Percentiles rank a stretch among this genome's conserved stretches.
phyloP scores from a whole-genome alignment of 2,888 invertebrate genomes.

The Tachina lurida region DNA sequence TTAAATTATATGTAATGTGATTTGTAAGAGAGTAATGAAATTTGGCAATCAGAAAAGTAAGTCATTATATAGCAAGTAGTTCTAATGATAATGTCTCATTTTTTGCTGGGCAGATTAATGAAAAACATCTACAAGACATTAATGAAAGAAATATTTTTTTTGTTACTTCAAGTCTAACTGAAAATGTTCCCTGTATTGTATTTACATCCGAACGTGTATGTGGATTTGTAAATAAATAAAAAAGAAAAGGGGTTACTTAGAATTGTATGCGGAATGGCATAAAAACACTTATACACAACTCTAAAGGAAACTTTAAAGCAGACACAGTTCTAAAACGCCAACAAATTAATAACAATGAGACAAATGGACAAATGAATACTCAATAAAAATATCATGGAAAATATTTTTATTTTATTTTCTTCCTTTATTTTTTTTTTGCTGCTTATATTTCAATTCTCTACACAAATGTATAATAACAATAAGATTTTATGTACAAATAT shows the following conservation, averaged over 20 bases:
- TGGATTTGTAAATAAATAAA: not conserved
- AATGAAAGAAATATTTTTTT: too few relatives aligned
- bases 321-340: slow-evolving; percentile 59
- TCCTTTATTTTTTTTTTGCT: not conserved
- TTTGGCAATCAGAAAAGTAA: too few relatives aligned
- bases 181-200: slow-evolving; percentile 6
- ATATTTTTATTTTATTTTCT: slow-evolving; percentile 51
- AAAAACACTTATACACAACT: slow-evolving; percentile 14
- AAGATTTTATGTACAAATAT: slow-evolving; percentile 61
- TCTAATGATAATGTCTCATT: too few relatives aligned
- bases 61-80: too few relatives aligned
- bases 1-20: too few relatives aligned
- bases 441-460: slow-evolving; percentile 40
- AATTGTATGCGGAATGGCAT: slow-evolving; percentile 9
- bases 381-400: slow-evolving; percentile 64
- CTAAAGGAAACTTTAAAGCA: slow-evolving; percentile 32
- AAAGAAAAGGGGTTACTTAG: slow-evolving; percentile 26
- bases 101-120: too few relatives aligned
- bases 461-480: slow-evolving; percentile 71
- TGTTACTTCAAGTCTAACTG: too few relatives aligned
- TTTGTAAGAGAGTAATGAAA: too few relatives aligned
- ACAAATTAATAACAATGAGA: slow-evolving; percentile 67
- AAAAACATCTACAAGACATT: too few relatives aligned
- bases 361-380: slow-evolving; percentile 67
- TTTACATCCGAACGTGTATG: not conserved